Base-by-base conservation (phyloP, 2,113 vertebrate genomes). In the Brachionichthys hirsutus region DNA sequence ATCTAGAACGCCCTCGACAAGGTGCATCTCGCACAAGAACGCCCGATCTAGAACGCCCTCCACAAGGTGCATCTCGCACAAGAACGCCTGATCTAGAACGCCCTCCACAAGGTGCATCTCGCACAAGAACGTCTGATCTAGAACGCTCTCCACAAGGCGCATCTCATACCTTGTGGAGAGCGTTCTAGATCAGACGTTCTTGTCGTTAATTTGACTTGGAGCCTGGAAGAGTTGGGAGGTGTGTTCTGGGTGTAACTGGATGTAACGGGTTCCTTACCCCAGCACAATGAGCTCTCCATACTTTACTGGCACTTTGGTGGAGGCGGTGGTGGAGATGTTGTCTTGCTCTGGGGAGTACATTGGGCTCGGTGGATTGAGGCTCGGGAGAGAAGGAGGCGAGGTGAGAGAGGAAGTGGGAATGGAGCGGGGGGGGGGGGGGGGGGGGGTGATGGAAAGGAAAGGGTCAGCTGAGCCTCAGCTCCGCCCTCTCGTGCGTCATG, bases 321-420 rank as follows among this genome's bases (percentile, higher is more conserved):
- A 96, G 84, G 90, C 59, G 67, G 90, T 88, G 87, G 90, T 90
- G 86, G 90, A 92, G 87, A 93, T 98, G 94, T 97, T 99, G 90
- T 99, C 97, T 93, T 96, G 97, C 92, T 99, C 97, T 84, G 95
- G 96, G 91, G 95, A 98, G 94, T 95, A 98, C 97, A 99, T 89
- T 94, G 91, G 90, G 94, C 90, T 89, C 92, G 82, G 94, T 71
- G 93, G 91, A 89, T 77, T 64, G 67, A 65, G 70, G 66, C 52
- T 48, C 12, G 45, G 69, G 62, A 46, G 57, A 72, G 50, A 56
- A 64, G 74, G 63, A 35, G 57, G 55, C 61, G 63, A 54, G 68
- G 54, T 53, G 51, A 68, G 56, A 30, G 45, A 68, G 63, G 70
- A 74, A 42, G 61, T 54, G 67, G 53, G 50, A 20, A 64, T 54